Conservation (phyloP, 2,797 vertebrate genomes). For the Platyrinchus mystaceus region DNA sequence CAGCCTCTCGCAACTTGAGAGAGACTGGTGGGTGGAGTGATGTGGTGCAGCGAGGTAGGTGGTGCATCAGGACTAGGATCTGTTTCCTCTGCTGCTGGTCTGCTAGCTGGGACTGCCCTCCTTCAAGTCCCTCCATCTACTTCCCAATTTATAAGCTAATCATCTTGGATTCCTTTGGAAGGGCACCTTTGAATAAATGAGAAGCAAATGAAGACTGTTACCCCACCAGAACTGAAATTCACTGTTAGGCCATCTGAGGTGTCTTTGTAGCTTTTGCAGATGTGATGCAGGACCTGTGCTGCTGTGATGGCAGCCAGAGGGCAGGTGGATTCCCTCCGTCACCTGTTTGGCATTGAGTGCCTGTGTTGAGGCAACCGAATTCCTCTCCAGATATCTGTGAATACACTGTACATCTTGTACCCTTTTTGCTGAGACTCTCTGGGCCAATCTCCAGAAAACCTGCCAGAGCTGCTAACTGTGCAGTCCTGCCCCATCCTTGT, state of each 20-base stretch:
- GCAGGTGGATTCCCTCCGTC: neutral
- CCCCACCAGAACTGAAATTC: neutral
- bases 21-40: neutral
- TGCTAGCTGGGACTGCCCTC: neutral
- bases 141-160: neutral
- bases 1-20: neutral
- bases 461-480: neutral
- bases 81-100: neutral
- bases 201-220: neutral
- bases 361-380: neutral
- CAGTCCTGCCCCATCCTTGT: neutral
- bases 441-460: neutral
- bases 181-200: neutral
- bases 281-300: neutral
- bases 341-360: neutral
- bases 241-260: neutral
- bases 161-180: neutral
- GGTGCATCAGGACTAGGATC: neutral
- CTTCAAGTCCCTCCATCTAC: neutral
- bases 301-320: neutral
- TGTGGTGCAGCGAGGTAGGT: neutral
- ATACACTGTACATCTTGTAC: neutral
- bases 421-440: neutral
- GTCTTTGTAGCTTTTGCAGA: neutral
- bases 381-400: neutral